These are phyloP conservation scores for Myotis yumanensis DNA, from an alignment of 2,113 vertebrate genomes.

Conservation along the genomic window DNA sequence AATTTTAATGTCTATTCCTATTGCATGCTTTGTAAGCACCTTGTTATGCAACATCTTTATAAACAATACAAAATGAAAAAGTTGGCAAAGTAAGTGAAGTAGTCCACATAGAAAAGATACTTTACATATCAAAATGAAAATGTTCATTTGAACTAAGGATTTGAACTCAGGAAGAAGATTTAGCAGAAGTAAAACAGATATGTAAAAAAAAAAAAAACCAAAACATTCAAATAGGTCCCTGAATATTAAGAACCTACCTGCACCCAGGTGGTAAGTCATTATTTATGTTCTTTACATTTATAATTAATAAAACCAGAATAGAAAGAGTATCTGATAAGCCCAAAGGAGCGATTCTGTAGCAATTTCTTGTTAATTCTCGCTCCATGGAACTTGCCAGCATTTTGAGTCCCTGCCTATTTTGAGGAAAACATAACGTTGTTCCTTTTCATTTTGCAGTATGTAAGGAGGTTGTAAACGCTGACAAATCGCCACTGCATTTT, in stretches of 20 bases:
- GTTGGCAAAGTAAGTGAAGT: background rate
- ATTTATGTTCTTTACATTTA: background rate
- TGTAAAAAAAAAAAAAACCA: background rate
- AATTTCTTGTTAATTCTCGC: background rate
- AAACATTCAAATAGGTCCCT: background rate
- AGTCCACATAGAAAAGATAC: background rate
- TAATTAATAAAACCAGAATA: slow-evolving; percentile 9
- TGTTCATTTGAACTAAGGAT: background rate
- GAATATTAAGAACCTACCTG: background rate
- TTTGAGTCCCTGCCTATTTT: background rate
- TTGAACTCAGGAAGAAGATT: slow-evolving; percentile 19
- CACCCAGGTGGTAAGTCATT: background rate
- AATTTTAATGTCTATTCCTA: background rate
- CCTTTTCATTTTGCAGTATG: background rate
- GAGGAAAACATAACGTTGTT: background rate
- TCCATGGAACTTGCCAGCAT: background rate
- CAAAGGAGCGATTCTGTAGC: background rate
- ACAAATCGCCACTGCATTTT: background rate
- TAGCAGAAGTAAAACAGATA: background rate
- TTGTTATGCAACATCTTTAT: background rate
- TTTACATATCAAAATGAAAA: slow-evolving; percentile 32
- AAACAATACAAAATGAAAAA: background rate
- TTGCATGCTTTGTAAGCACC: background rate
- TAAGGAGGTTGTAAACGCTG: slow-evolving; percentile 3
- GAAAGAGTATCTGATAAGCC: background rate